Base-by-base conservation (phyloP, 2,113 vertebrate species). In the Anguilla rostrata region DNA sequence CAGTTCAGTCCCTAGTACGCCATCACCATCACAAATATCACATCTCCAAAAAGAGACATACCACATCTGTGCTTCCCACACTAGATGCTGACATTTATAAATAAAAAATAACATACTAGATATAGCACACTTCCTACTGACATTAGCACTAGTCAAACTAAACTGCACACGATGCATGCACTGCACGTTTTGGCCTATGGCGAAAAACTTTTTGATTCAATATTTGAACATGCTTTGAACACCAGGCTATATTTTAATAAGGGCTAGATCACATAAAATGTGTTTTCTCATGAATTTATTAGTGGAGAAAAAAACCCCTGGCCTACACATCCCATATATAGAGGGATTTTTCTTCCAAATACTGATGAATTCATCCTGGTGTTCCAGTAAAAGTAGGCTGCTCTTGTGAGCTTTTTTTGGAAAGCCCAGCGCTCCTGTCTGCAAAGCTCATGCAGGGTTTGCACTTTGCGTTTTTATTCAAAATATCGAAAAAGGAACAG, bases 251-350 rank as follows among this genome's bases (percentile, higher is more conserved):
- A 83, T 83, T 34, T 53, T 34, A 83, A 83, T 66, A 26, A 66
- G 60, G 3, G 60, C 60, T 66, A 26, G 22, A 80, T 84, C 56
- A 34, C 63, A 81, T 12, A 87, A 71, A 81, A 84, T 66, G 60
- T 66, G 18, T 9, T 60, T 20, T 22, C 60, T 66, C 60, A 66
- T 26, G 1, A 22, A 66, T 26, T 66, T 20, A 26, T 5, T 66
- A 66, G 60, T 26, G 22, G 22, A 9, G 3, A 5, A 2, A 5
- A 5, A 66, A 26, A 66, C 60, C 20, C 18, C 18, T 66, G 60
- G 60, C 22, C 60, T 66, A 26, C 26, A 26, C 26, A 5, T 6
- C 26, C 60, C 0, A 26, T 8, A 66, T 26, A 66, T 66, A 66
- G 60, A 26, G 20, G 22, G 60, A 66, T 7, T 66, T 26, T 66